Evolutionary conservation across 2,113 vertebrate genomes (phyloP).

Genomic region (Chiloscyllium plagiosum): DNA sequence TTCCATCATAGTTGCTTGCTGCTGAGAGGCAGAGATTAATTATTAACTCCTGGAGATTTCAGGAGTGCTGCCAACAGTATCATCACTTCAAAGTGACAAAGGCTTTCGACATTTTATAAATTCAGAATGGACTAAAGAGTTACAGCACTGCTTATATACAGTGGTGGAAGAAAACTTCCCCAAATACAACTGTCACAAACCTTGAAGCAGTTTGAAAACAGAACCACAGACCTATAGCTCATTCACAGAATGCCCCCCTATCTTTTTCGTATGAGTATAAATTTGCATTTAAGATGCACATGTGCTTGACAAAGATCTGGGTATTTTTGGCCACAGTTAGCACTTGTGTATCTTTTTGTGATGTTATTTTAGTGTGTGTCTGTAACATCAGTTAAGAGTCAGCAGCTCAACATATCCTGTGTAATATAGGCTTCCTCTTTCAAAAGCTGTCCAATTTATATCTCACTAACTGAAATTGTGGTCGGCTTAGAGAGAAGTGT

Average conservation of each 20-base stretch:
- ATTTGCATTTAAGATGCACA: background rate
- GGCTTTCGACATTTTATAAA: background rate
- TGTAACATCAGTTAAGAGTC: constrained; percentile 34
- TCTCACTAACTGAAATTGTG: constrained; percentile 10
- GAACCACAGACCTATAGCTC: background rate
- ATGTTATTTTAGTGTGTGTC: background rate
- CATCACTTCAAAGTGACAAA: background rate
- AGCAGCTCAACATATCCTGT: constrained; percentile 30
- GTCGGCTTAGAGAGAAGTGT: background rate
- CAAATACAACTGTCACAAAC: background rate
- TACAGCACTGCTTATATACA: background rate
- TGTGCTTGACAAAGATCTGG: background rate
- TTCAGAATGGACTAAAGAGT: background rate
- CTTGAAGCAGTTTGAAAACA: background rate
- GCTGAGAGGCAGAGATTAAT: background rate
- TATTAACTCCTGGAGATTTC: background rate
- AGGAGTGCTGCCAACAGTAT: background rate
- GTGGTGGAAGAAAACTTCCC: background rate
- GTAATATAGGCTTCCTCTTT: constrained; percentile 19
- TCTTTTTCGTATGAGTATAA: too few relatives aligned
- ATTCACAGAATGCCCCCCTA: background rate
- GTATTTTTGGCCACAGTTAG: background rate
- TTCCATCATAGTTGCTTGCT: background rate
- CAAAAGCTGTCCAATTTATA: constrained; percentile 12
- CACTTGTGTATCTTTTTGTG: background rate